A percentile compares a stretch with the other conserved stretches of the same genome.
phyloP scores from a whole-genome alignment of 1,140 invertebrate genomes.

The Telenomus remus region DNA sequence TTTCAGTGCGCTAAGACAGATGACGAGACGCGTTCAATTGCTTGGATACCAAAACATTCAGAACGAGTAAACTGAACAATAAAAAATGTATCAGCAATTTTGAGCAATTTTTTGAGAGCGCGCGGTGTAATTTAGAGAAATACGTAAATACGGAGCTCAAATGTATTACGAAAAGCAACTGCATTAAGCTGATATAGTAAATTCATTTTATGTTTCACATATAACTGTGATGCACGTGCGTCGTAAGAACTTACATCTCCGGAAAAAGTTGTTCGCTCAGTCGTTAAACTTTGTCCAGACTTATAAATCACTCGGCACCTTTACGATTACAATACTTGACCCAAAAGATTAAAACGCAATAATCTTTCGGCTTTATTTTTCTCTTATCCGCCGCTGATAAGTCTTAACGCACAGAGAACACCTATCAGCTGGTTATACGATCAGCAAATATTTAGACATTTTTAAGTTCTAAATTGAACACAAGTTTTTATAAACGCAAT shows the following conservation, averaged over 20 bases:
- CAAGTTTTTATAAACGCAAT: too few relatives aligned
- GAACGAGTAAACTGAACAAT: too few relatives aligned
- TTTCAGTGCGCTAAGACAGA: too few relatives aligned
- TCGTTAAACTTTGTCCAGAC: slow-evolving; percentile 41
- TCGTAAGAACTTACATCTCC: neutral
- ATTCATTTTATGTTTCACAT: slow-evolving; percentile 19
- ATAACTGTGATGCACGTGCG: slow-evolving; percentile 17
- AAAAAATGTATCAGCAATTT: too few relatives aligned
- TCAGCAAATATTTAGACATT: slow-evolving; percentile 27
- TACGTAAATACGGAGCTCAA: neutral
- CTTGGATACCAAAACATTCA: too few relatives aligned
- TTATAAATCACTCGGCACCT: slow-evolving; percentile 26
- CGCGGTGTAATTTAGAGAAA: slow-evolving; percentile 10
- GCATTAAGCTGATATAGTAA: slow-evolving; percentile 13
- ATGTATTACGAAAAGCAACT: slow-evolving; percentile 10
- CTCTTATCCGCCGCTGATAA: slow-evolving; percentile 24
- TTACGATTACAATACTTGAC: slow-evolving; percentile 30
- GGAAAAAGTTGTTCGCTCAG: slow-evolving; percentile 14
- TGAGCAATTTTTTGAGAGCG: too few relatives aligned
- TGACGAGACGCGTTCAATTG: too few relatives aligned
- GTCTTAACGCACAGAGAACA: neutral
- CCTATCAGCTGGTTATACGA: neutral
- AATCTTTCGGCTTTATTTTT: slow-evolving; percentile 10
- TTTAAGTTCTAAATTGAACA: neutral
- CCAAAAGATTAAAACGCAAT: slow-evolving; percentile 34